These are phyloP conservation scores for Takifugu flavidus DNA, from an alignment of 2,113 vertebrate genomes.

Conservation along the genomic window DNA sequence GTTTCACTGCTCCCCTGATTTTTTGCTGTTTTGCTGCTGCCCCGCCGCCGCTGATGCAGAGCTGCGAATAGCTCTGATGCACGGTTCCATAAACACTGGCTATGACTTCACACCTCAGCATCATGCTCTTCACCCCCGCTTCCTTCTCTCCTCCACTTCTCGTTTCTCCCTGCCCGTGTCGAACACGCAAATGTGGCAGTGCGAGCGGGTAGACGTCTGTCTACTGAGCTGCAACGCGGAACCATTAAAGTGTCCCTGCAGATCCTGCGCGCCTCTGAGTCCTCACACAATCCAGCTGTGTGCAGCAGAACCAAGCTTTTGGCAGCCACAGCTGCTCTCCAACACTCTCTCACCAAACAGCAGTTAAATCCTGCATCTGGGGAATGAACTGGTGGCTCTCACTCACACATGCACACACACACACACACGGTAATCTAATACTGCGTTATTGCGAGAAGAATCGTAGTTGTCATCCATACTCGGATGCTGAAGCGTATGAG, in stretches of 20 bases:
- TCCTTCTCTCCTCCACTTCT: conserved; percentile 4
- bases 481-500: not conserved
- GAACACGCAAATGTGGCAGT: conserved; percentile 19
- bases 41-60: too few relatives aligned
- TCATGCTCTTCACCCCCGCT: conserved; percentile 22
- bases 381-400: conserved; percentile 27
- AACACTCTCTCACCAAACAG: conserved; percentile 38
- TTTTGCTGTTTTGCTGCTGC: too few relatives aligned
- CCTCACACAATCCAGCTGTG: conserved; percentile 39
- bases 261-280: conserved; percentile 1
- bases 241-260: not conserved
- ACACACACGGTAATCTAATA: not conserved
- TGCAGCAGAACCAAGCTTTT: conserved; percentile 39
- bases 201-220: conserved; percentile 6
- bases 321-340: conserved; percentile 37
- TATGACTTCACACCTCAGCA: conserved; percentile 49
- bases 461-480: too few relatives aligned
- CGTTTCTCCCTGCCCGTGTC: conserved; percentile 17
- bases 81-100: conserved; percentile 31
- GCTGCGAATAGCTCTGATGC: conserved; percentile 10
- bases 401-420: conserved; percentile 14
- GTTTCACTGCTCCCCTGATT: too few relatives aligned
- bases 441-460: not conserved
- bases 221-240: conserved; percentile 5
- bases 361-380: conserved; percentile 45